Evolutionary conservation across 2,113 vertebrate genomes (phyloP), one percentile per base, ranked within the genome.

Genomic region (Hymenochirus boettgeri): DNA sequence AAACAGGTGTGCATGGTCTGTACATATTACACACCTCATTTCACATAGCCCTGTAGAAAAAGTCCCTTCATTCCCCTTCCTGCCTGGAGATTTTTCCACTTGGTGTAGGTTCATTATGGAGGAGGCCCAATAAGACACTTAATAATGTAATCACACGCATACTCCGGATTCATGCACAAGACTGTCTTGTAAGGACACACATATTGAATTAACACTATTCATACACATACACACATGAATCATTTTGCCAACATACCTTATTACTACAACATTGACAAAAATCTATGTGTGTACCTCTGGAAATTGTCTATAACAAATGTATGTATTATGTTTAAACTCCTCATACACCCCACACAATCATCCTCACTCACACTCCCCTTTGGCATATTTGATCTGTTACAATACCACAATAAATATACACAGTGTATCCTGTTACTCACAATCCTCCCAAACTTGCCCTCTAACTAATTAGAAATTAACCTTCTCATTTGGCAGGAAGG

Each of bases 141-240:
- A 9, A 29, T 56, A 53, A 39, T 19, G 8, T 12, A 29, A 29
- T 2, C 51, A 31, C 29, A 22, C 9, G n/a, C 35, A 56, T 18
- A 27, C 35, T n/a, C n/a, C n/a, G n/a, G n/a, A n/a, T n/a, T 8
- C 26, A 47, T n/a, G 7, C 57, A 52, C 7, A 48, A 7, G 12
- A 46, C 17, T 15, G 26, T 26, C 33, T 26, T 23, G 39, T 19
- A 1, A 26, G 18, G 21, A 7, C 27, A 33, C 51, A 62, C 46
- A 56, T 52, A 39, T 4, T 9, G 15, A n/a, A n/a, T 11, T 53
- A 17, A 53, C 23, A 18, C 13, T 26, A 52, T 39, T 52, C 39
- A 22, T 33, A 50, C 48, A 33, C 46, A 53, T 24, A 53, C 61
- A 62, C 7, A 62, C 37, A 64, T 26, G 29, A 51, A 65, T 6